Evolutionary conservation across 2,113 vertebrate species (phyloP), one percentile per base, ranked within the genome.

Genomic region (Hucho hucho): DNA sequence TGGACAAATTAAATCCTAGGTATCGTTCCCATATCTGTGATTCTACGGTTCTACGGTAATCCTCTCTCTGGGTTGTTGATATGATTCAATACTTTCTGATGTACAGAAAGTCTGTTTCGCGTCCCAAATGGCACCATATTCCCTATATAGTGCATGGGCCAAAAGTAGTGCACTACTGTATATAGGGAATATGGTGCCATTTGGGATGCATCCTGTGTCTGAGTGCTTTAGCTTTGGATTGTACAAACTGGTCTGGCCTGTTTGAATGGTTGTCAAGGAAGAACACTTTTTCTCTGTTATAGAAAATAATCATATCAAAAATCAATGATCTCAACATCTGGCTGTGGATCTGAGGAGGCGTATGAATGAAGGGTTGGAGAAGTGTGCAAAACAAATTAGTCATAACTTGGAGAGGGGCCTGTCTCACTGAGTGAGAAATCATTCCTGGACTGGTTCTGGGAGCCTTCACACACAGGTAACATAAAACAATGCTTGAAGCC

Each of bases 221-320:
- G 37, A 43, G 37, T 43, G 9, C 69, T 81, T 84, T 76, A 75
- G 46, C 16, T 70, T 70, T 37, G 73, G n/a, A 78, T 56, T 20
- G 47, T 20, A 26, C 63, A 75, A 69, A 70, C 24, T 43, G 72
- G 78, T 82, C 72, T 64, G 46, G 63, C 22, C 12, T 75, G 70
- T 67, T 65, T 65, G 71, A 73, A 73, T 75, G 32, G 29, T 68
- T 70, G 70, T 74, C 37, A 7, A 28, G 78, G 65, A 66, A 68
- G 64, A 74, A 73, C 56, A 20, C 29, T 11, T 7, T 53, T 67
- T 26, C 29, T 4, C 26, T 43, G 37, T 43, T 43, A 43, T 43
- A 43, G 37, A 43, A 43, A 43, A 43, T 1, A 43, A 12, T 43
- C 37, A 43, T 43, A 43, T 43, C 9, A 43, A 11, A 43, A 43